Base-by-base conservation (phyloP, 2,888 invertebrate species). In the Netelia melanura region DNA sequence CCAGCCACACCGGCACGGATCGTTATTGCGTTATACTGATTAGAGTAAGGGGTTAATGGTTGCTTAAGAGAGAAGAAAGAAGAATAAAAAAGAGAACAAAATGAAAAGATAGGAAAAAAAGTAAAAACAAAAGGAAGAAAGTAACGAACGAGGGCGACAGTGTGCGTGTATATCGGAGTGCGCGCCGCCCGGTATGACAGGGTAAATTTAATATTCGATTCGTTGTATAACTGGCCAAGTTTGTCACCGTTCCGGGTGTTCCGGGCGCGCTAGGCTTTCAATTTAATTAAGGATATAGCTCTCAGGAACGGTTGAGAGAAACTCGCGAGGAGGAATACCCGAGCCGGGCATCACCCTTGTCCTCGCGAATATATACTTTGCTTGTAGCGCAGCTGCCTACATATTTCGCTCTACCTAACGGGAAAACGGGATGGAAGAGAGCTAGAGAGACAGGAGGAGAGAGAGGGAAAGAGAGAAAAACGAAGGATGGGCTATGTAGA, bases 191-290 rank as follows among this genome's bases (percentile, higher is more conserved):
- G 65, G 44, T 82, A 52, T 67, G 80, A 80, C 84, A 84, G 86
- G 88, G 87, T 86, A 86, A 88, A 86, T 89, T 89, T 87, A 90
- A 88, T 87, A 88, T 88, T 89, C 82, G 85, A 82, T 82, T 80
- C 79, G 85, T 82, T 82, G 82, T 82, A 82, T 76, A 80, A 82
- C 76, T 62, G 76, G 82, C 79, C 82, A 79, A 79, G 85, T 82
- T 85, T 80, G 79, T 82, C 85, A 82, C 80, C 82, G 80, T 74
- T 80, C 74, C 30, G 52, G n/a, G 48, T 9, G 62, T 38, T 58
- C 21, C 21, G 21, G 5, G 62, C 61, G 38, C 30, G 48, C 58
- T 23, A 85, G 76, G 71, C 71, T 76, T 82, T 82, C 85, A 85
- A 85, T 85, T 85, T 76, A 85, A 85, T 85, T 85, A 85, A 85